phyloP scores from a whole-genome alignment of 2,113 vertebrate species.

The Rhadina sibilatrix region DNA sequence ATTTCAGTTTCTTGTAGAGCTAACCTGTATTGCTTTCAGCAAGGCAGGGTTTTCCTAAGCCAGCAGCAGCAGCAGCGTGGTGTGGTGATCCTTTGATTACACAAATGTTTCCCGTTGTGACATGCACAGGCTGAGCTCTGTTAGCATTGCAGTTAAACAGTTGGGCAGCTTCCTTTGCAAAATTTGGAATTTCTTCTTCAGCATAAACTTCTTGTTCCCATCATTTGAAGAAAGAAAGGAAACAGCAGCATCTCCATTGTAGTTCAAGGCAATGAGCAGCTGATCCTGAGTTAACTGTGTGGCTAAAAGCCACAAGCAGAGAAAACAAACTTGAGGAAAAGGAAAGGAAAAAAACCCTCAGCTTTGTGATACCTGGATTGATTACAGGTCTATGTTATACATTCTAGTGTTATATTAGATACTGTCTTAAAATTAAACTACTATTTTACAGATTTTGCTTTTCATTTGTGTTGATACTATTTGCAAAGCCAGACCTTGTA shows the following conservation, averaged over 20 bases:
- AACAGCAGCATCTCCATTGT: conserved; percentile 1
- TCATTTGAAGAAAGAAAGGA: neutral
- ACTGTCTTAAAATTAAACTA: conserved; percentile 1
- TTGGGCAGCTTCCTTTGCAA: neutral
- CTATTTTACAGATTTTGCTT: neutral
- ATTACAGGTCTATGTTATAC: neutral
- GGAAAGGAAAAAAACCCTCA: neutral
- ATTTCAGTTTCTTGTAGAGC: neutral
- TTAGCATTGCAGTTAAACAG: neutral
- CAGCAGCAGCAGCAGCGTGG: accelerated
- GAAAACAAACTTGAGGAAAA: neutral
- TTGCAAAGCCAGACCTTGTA: conserved; percentile 15
- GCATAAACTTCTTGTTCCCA: neutral
- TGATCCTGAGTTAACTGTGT: neutral
- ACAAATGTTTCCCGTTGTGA: neutral
- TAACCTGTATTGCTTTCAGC: neutral
- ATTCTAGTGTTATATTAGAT: neutral
- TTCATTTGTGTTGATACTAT: neutral
- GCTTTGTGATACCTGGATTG: neutral
- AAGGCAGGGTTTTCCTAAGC: neutral
- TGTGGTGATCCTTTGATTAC: neutral
- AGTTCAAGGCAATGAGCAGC: neutral
- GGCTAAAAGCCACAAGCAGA: neutral
- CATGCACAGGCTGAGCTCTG: neutral
- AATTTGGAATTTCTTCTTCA: neutral